Evolutionary conservation across 2,113 vertebrate species (phyloP), one percentile per base, ranked within the genome.

Genomic region (Bufo gargarizans): DNA sequence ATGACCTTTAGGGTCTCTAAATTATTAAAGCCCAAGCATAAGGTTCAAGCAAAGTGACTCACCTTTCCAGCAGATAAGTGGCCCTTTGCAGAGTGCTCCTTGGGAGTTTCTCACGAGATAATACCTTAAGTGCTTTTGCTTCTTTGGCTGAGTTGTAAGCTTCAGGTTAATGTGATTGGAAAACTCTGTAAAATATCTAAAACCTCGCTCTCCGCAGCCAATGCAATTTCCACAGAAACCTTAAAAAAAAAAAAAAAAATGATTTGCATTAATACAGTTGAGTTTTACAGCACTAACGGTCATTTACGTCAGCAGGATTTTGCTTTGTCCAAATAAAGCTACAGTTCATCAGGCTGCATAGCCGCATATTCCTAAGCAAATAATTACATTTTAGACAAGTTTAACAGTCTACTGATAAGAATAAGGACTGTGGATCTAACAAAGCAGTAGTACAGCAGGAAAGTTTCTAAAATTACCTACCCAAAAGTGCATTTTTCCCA

Each of bases 101-200:
- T 99, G 97, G 89, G 97, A 94, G 91, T 96, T 99, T 92, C 97
- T 97, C 94, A 98, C 94, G 95, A 99, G 96, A 97, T 99, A 97
- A 96, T 99, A 97, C 94, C 99, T 99, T 97, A 99, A 98, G 97
- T 99, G 98, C 97, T 99, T 99, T 97, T 99, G 98, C 97, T 99
- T 99, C 96, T 99, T 99, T 92, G 98, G 98, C 94, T 99, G 98
- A 47, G 98, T 99, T 92, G 97, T 97, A 90, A 99, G 96, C 93
- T 99, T 99, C 94, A 99, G 93, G 94, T 99, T 99, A 93, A 99
- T 99, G 93, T 99, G 98, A 93, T 98, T 99, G 53, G 98, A 99
- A 94, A 99, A 99, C 93, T 99, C 98, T 0, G 98, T 99, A 94
- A 99, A 99, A 92, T 99, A 99, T 71, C 98, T 95, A 93, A 99